Conservation (phyloP, 2,797 vertebrate genomes). For the Fratercula arctica region DNA sequence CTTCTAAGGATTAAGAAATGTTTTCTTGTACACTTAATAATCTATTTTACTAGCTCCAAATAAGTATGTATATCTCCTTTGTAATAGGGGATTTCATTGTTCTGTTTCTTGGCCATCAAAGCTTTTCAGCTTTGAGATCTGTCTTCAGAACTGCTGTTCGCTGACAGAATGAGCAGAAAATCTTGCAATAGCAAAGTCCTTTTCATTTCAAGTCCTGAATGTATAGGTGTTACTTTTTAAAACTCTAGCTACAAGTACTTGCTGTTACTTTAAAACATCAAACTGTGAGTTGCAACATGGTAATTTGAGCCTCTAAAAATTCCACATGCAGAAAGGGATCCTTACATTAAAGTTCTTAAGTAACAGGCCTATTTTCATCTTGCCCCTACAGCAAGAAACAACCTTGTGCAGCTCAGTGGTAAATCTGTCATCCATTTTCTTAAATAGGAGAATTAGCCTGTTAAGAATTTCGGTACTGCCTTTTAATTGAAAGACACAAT, state of each 20-base stretch:
- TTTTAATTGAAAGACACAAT: slow-evolving; percentile 15
- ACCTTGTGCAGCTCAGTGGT: neutral
- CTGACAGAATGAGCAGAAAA: neutral
- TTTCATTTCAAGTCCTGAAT: neutral
- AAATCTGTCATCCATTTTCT: neutral
- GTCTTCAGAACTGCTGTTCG: neutral
- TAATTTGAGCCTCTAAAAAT: neutral
- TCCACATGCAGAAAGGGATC: neutral
- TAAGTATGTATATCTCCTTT: fast-evolving
- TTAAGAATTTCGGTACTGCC: neutral
- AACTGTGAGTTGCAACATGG: neutral
- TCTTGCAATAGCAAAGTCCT: neutral
- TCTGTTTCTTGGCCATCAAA: neutral
- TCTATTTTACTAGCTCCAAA: neutral
- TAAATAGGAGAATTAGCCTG: neutral
- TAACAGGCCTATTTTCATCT: neutral
- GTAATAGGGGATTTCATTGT: neutral
- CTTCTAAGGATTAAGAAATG: neutral
- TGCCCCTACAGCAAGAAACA: neutral
- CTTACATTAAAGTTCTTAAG: neutral
- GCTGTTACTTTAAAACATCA: neutral
- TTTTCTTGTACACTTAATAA: neutral
- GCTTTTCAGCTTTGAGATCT: neutral
- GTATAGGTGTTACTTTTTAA: neutral
- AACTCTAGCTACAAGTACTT: neutral